Base-by-base conservation (phyloP, 2,113 vertebrate species). In the Sorex araneus region DNA sequence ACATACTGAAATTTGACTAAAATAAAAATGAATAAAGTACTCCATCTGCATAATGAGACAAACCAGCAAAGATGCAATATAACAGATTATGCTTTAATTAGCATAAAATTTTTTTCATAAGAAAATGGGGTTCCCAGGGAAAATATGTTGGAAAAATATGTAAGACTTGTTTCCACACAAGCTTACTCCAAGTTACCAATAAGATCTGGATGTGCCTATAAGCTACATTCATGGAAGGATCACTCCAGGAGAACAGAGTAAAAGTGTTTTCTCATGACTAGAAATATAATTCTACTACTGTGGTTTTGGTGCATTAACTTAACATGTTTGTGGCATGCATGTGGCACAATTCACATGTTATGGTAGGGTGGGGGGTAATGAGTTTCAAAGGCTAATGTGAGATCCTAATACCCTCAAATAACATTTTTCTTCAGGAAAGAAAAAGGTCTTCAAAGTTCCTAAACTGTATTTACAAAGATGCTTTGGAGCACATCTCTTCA, bases 401-500 rank as follows among this genome's bases (percentile, higher is more conserved):
- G 63, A 75, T 86, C 19, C 23, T 43, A 78, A 77, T 60, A 25
- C 77, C 28, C 74, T 71, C 3, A 5, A 82, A 40, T 16, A 91
- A 40, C 45, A 45, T 40, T 40, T 7, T 30, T 92, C 83, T 92
- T 88, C 77, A 89, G 30, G 6, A 47, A 3, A 7, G 82, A 69
- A 47, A 8, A 45, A 84, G 75, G 15, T 84, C 23, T 57, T 82
- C 36, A 16, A 85, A 80, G 60, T 89, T 84, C 13, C 57, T 28
- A 74, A 74, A 64, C 3, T 73, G 67, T 23, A 87, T n/a, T 87
- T 89, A 71, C 82, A 77, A 70, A 83, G n/a, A 60, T 8, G 74
- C 66, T 71, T 78, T 64, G 73, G 67, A 90, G 77, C 13, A 60
- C 8, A 32, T 32, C 6, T 74, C 36, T 74, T 28, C 63, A 43